A percentile compares a stretch with the other conserved stretches of the same genome.
Evolutionary conservation across 2,797 vertebrate genomes (phyloP).

Genomic region (Smutsia temminckii): DNA sequence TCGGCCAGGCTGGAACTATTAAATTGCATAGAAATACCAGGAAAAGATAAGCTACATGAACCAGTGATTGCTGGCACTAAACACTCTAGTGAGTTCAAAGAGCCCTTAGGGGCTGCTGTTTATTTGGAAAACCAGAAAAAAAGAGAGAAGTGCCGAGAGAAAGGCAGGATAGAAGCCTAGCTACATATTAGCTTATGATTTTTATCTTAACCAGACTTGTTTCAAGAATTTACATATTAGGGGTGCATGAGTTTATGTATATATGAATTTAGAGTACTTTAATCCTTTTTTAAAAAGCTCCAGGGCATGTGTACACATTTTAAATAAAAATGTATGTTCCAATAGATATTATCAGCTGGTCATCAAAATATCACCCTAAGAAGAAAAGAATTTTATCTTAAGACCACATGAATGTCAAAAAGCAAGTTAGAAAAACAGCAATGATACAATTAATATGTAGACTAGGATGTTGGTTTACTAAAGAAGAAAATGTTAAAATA

Average conservation of each 20-base stretch:
- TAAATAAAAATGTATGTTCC: slow-evolving; percentile 42
- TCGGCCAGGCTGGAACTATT: slow-evolving; percentile 68
- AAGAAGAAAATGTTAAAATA: slow-evolving; percentile 21
- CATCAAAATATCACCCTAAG: slow-evolving; percentile 30
- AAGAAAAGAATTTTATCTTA: slow-evolving; percentile 12
- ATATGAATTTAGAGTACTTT: neutral
- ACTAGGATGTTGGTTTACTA: slow-evolving; percentile 14
- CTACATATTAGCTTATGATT: slow-evolving; percentile 64
- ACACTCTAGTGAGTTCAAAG: slow-evolving; percentile 73
- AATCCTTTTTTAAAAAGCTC: neutral
- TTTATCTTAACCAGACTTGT: slow-evolving; percentile 50
- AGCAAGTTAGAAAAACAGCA: neutral
- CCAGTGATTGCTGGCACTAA: slow-evolving; percentile 70
- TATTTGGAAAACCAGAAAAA: slow-evolving; percentile 69
- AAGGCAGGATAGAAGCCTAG: slow-evolving; percentile 44
- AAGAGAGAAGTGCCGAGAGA: neutral
- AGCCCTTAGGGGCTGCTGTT: slow-evolving; percentile 69
- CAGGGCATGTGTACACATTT: neutral
- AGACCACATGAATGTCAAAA: neutral
- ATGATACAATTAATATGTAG: neutral
- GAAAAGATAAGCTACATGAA: slow-evolving; percentile 76
- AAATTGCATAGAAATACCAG: slow-evolving; percentile 74
- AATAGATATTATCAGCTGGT: neutral
- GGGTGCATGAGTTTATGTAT: neutral
- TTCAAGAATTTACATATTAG: slow-evolving; percentile 47